These are phyloP conservation scores for Zelleria hepariella DNA, from an alignment of 2,888 invertebrate genomes.

Conservation along the genomic window DNA sequence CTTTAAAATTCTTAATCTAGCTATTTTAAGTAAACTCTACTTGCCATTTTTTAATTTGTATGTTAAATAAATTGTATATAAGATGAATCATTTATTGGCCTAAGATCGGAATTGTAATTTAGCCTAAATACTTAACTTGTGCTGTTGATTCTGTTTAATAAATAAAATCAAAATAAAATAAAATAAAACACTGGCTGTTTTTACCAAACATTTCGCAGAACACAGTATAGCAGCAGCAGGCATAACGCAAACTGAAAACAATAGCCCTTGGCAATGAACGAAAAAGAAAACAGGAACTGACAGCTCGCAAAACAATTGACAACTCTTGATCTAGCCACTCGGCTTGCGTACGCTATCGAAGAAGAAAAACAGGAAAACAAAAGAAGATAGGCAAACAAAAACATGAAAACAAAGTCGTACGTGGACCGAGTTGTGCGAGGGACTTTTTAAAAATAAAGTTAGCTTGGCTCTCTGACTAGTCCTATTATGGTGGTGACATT, in stretches of 20 bases:
- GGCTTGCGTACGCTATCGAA: not conserved
- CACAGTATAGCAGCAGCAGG: not conserved
- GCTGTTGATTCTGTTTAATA: not conserved
- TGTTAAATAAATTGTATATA: too few relatives aligned
- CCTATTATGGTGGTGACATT: too few relatives aligned
- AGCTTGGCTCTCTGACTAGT: too few relatives aligned
- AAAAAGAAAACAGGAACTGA: not conserved
- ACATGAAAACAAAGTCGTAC: not conserved
- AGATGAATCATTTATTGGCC: too few relatives aligned
- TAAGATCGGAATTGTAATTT: too few relatives aligned
- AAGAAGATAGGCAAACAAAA: not conserved
- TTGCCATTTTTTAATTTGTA: too few relatives aligned
- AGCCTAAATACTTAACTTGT: too few relatives aligned
- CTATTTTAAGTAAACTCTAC: too few relatives aligned
- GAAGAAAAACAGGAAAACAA: not conserved
- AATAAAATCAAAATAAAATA: not conserved
- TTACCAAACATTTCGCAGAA: not conserved
- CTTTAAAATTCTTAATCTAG: too few relatives aligned
- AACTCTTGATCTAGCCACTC: not conserved
- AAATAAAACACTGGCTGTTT: not conserved
- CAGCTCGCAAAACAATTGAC: not conserved
- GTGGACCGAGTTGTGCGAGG: too few relatives aligned
- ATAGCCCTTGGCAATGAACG: not conserved
- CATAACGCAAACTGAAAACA: not conserved
- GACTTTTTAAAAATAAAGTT: too few relatives aligned